A percentile compares a stretch with the other conserved stretches of the same genome.
Evolutionary conservation across 2,888 invertebrate species (phyloP).

Genomic region (Ochlodes sylvanus): DNA sequence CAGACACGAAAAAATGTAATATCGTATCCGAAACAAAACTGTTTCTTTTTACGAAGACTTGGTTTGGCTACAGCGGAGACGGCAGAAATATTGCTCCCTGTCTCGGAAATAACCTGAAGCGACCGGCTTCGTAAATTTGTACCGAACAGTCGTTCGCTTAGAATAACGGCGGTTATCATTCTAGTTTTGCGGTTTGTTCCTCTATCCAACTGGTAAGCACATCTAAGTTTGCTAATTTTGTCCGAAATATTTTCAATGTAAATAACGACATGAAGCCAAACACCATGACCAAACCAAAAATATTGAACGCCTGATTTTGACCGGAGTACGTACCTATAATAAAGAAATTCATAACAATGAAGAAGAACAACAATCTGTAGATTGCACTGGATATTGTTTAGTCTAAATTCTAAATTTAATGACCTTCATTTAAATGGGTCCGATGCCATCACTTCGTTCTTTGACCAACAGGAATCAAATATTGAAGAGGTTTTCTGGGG

Average conservation of each 20-base stretch:
- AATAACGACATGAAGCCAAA: too few relatives aligned
- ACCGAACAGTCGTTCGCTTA: constrained; percentile 28
- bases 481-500: too few relatives aligned
- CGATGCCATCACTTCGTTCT: too few relatives aligned
- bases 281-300: too few relatives aligned
- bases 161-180: constrained; percentile 32
- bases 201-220: background rate
- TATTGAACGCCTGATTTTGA: too few relatives aligned
- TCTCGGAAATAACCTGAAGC: constrained; percentile 35
- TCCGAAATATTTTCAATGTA: background rate
- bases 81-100: constrained; percentile 28
- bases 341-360: too few relatives aligned
- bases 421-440: too few relatives aligned
- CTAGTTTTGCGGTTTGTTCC: constrained; percentile 23
- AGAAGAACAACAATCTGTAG: too few relatives aligned
- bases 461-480: too few relatives aligned
- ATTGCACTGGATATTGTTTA: too few relatives aligned
- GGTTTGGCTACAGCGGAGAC: constrained; percentile 19
- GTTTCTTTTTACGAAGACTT: constrained; percentile 27
- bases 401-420: too few relatives aligned
- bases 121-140: constrained; percentile 31
- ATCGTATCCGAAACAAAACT: constrained; percentile 19
- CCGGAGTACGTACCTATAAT: too few relatives aligned
- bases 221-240: background rate
- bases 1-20: constrained; percentile 10